Percentiles rank a stretch among this genome's conserved stretches.
Conservation (phyloP, 2,888 invertebrate genomes). For the Tipula unca region DNA sequence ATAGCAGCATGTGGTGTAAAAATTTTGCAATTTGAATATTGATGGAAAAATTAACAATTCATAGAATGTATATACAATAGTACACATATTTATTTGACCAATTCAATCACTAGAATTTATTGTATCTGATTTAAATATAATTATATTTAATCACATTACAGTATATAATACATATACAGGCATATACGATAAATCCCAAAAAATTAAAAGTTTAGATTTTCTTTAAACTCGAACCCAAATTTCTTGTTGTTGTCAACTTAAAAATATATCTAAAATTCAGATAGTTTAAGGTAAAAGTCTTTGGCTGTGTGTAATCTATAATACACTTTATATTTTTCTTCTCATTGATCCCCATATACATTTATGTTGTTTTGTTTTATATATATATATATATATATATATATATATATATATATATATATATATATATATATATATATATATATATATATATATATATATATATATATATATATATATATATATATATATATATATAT, state of each 20-base stretch:
- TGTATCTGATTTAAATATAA: not conserved
- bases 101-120: not conserved
- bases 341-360: not conserved
- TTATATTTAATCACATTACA: not conserved
- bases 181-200: not conserved
- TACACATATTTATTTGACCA: not conserved
- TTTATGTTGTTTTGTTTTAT: not conserved
- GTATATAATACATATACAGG: no score
- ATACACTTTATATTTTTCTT: not conserved
- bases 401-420: not conserved
- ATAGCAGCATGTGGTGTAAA: not conserved
- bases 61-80: not conserved
- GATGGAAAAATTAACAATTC: not conserved
- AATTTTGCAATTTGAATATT: not conserved
- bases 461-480: slow-evolving; percentile 3
- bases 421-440: slow-evolving; percentile 14
- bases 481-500: slow-evolving; percentile 14
- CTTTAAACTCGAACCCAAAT: not conserved
- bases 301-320: not conserved
- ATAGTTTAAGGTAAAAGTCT: not conserved
- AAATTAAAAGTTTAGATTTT: not conserved
- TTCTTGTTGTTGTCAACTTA: not conserved
- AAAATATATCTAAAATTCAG: not conserved
- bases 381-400: not conserved
- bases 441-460: slow-evolving; percentile 14